These are phyloP conservation scores for Dolichallabes microphthalmus DNA, from an alignment of 2,113 vertebrate species.

Conservation along the genomic window DNA sequence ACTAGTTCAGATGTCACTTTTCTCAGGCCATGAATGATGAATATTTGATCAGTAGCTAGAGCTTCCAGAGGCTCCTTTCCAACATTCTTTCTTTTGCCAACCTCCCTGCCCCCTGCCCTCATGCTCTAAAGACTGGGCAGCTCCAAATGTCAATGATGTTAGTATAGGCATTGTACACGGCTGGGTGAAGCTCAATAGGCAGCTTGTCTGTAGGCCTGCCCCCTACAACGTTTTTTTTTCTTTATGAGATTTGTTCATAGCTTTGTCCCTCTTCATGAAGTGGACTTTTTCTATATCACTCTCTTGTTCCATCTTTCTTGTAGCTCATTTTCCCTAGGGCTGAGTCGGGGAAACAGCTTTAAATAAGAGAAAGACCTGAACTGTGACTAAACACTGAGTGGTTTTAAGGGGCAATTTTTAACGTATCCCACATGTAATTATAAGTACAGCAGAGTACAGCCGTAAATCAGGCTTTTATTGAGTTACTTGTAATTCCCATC, in stretches of 20 bases:
- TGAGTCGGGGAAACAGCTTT: slow-evolving; percentile 54
- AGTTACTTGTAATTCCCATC: slow-evolving; percentile 33
- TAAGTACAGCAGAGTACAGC: slow-evolving; percentile 56
- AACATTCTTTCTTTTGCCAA: slow-evolving; percentile 51
- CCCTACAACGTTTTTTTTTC: slow-evolving; percentile 78
- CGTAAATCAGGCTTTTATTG: slow-evolving; percentile 67
- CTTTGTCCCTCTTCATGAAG: slow-evolving; percentile 62
- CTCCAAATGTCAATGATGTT: slow-evolving; percentile 81
- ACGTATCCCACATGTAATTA: slow-evolving; percentile 65
- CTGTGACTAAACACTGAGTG: slow-evolving; percentile 66
- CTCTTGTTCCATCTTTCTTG: slow-evolving; percentile 41
- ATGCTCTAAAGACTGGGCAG: slow-evolving; percentile 68
- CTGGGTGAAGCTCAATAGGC: slow-evolving; percentile 76
- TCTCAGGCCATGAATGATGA: slow-evolving; percentile 63
- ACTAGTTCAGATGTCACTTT: slow-evolving; percentile 57
- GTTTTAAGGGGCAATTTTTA: slow-evolving; percentile 65
- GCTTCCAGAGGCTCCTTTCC: slow-evolving; percentile 61
- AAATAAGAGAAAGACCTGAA: slow-evolving; percentile 53
- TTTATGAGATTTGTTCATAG: slow-evolving; percentile 74
- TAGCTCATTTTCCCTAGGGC: slow-evolving; percentile 57
- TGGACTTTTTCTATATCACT: slow-evolving; percentile 59
- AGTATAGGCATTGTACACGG: slow-evolving; percentile 82
- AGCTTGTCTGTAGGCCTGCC: slow-evolving; percentile 77
- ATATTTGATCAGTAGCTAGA: slow-evolving; percentile 70
- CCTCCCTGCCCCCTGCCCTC: slow-evolving; percentile 56